Evolutionary conservation across 2,113 vertebrate species (phyloP).

Genomic region (Oryzias curvinotus): DNA sequence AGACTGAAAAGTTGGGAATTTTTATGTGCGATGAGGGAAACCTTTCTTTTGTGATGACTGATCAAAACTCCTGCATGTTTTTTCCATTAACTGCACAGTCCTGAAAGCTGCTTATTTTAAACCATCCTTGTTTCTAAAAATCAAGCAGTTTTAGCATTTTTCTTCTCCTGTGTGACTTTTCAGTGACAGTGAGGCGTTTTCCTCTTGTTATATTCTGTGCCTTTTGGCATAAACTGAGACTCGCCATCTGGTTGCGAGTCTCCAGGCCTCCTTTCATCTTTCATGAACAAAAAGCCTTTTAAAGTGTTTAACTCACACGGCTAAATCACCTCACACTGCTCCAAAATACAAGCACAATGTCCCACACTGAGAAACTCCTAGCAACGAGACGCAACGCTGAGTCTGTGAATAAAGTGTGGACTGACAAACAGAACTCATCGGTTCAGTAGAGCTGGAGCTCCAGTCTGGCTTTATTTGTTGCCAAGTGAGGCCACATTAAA

Average conservation of each 20-base stretch:
- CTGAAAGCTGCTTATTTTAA: too few species aligned
- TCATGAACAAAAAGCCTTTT: slow-evolving; percentile 52
- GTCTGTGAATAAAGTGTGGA: slow-evolving; percentile 41
- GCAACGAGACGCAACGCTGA: slow-evolving; percentile 58
- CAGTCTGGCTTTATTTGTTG: slow-evolving; percentile 4
- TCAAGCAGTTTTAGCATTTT: too few species aligned
- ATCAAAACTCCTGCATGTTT: too few species aligned
- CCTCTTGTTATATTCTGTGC: slow-evolving; percentile 39
- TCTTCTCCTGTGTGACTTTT: not conserved
- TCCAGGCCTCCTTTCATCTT: slow-evolving; percentile 57
- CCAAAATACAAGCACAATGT: slow-evolving; percentile 59
- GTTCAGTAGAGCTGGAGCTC: slow-evolving; percentile 18
- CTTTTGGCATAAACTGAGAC: slow-evolving; percentile 42
- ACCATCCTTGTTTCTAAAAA: too few species aligned
- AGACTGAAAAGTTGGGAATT: too few species aligned
- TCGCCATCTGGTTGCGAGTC: slow-evolving; percentile 66
- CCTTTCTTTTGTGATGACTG: too few species aligned
- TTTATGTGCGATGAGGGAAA: too few species aligned
- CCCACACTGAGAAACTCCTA: slow-evolving; percentile 55
- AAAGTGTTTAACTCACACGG: slow-evolving; percentile 44
- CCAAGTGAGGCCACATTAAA: slow-evolving; percentile 50
- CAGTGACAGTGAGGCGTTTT: slow-evolving; percentile 43
- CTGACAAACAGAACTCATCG: slow-evolving; percentile 33
- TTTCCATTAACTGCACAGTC: too few species aligned
- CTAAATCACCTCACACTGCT: slow-evolving; percentile 49